Conservation (phyloP, 1,140 invertebrate genomes). For the Notospermus geniculatus region DNA sequence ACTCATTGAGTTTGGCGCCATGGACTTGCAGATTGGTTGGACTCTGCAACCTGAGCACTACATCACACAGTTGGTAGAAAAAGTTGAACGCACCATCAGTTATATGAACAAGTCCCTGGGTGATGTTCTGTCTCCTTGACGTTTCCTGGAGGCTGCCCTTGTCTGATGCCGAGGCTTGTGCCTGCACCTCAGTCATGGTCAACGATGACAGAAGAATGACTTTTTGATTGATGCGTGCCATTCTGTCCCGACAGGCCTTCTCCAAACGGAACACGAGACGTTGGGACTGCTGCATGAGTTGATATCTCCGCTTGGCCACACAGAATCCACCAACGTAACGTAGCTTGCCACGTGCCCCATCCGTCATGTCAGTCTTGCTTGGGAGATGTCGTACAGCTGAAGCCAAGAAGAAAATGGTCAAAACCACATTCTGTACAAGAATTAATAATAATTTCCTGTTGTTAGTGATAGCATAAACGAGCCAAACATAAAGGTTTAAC, state of each 20-base stretch:
- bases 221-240: background rate
- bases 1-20: background rate
- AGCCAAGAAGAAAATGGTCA: background rate
- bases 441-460: too few species aligned
- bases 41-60: background rate
- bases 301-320: background rate
- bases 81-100: background rate
- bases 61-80: background rate
- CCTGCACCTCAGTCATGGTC: background rate
- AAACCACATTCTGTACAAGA: too few species aligned
- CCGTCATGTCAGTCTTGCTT: background rate
- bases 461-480: too few species aligned
- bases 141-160: background rate
- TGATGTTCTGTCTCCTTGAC: background rate
- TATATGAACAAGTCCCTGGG: background rate
- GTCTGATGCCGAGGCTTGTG: background rate
- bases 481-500: too few species aligned
- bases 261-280: background rate
- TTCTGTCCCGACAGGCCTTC: background rate
- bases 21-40: background rate
- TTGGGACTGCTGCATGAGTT: background rate
- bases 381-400: background rate
- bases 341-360: background rate
- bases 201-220: background rate
- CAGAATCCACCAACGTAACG: conserved; percentile 1